Conservation (phyloP, 2,888 invertebrate genomes). For the Eupsilia transversa region DNA sequence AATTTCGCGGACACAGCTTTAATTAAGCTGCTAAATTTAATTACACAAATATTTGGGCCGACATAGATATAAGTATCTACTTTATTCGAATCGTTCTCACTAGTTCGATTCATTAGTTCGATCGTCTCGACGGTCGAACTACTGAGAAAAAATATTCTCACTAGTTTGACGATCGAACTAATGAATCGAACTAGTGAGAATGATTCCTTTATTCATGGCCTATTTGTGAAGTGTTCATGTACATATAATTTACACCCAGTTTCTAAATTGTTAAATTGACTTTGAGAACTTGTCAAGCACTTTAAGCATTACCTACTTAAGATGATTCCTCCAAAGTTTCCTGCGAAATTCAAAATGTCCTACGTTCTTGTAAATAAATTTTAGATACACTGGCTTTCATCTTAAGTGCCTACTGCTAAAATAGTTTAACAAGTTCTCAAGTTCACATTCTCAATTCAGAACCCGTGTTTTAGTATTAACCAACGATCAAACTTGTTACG, state of each 20-base stretch:
- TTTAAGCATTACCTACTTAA: not conserved
- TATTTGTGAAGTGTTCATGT: not conserved
- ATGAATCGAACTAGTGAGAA: too few relatives aligned
- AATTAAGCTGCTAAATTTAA: slow-evolving; percentile 11
- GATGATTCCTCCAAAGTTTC: not conserved
- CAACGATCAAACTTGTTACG: not conserved
- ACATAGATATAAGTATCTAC: not conserved
- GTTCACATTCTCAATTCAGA: not conserved
- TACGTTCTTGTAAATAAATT: too few relatives aligned
- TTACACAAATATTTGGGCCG: slow-evolving; percentile 3
- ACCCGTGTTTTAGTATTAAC: not conserved
- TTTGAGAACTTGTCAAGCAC: not conserved
- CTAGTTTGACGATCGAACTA: too few relatives aligned
- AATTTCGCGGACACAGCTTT: not conserved
- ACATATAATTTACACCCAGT: not conserved
- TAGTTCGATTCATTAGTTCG: too few relatives aligned
- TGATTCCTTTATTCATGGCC: not conserved
- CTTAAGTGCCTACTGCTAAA: not conserved
- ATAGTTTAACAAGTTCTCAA: not conserved
- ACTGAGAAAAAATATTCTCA: too few relatives aligned
- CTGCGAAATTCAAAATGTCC: not conserved
- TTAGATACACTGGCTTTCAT: not conserved
- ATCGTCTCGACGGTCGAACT: too few relatives aligned
- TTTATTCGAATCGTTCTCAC: too few relatives aligned
- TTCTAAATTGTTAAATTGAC: not conserved